These are phyloP conservation scores for Drosophila kikkawai DNA, from an alignment of 1,140 invertebrate species.

Conservation along the genomic window DNA sequence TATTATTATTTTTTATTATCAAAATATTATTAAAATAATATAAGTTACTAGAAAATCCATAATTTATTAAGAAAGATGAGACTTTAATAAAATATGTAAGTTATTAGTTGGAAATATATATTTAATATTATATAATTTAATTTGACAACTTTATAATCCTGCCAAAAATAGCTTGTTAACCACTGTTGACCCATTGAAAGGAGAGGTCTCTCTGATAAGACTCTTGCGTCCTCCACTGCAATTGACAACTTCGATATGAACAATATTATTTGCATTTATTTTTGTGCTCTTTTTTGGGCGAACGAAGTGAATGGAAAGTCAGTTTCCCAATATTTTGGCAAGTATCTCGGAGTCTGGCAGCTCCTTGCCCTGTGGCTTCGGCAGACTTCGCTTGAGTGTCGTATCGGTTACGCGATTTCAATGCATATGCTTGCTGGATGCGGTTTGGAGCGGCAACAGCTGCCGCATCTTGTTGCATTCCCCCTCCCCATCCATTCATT, in stretches of 20 bases:
- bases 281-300: conserved; percentile 19
- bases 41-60: too few relatives aligned
- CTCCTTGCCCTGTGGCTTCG: conserved; percentile 25
- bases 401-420: conserved; percentile 36
- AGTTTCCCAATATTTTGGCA: conserved; percentile 25
- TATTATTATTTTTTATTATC: too few relatives aligned
- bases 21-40: too few relatives aligned
- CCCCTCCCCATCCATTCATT: conserved; percentile 46
- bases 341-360: background rate
- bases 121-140: too few relatives aligned
- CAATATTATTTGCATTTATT: conserved; percentile 76
- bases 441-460: conserved; percentile 42
- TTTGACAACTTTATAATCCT: background rate
- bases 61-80: too few relatives aligned
- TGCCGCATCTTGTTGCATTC: conserved; percentile 42
- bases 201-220: conserved; percentile 47
- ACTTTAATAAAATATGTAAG: too few relatives aligned
- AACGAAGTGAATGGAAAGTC: conserved; percentile 12
- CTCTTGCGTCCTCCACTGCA: conserved; percentile 34
- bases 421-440: conserved; percentile 31
- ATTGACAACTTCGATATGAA: conserved; percentile 72
- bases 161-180: background rate
- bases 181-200: conserved; percentile 43
- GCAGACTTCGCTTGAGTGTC: conserved; percentile 13
- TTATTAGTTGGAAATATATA: too few relatives aligned